Evolutionary conservation across 2,113 vertebrate species (phyloP).

Genomic region (Festucalex cinctus): DNA sequence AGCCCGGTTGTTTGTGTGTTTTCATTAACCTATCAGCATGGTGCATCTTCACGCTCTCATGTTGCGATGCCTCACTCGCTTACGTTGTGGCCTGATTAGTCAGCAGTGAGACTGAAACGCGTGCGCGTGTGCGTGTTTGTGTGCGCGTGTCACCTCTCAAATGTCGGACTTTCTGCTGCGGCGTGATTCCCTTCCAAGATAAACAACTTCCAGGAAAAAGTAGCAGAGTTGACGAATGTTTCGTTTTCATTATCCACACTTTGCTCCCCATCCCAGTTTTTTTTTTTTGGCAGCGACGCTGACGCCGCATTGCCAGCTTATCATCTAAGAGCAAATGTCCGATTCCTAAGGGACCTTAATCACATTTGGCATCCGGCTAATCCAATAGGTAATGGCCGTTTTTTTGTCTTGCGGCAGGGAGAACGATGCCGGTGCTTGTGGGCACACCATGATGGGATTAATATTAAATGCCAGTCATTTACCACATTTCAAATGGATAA

Average conservation of each 20-base stretch:
- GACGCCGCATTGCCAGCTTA: slow-evolving; percentile 31
- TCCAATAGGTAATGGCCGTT: slow-evolving; percentile 48
- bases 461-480: slow-evolving; percentile 46
- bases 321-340: slow-evolving; percentile 46
- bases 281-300: slow-evolving; percentile 24
- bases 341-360: slow-evolving; percentile 49
- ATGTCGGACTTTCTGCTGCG: slow-evolving; percentile 8
- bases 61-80: slow-evolving; percentile 40
- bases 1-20: slow-evolving; percentile 38
- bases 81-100: slow-evolving; percentile 52
- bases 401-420: slow-evolving; percentile 42
- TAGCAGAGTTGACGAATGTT: slow-evolving; percentile 28
- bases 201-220: slow-evolving; percentile 20
- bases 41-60: slow-evolving; percentile 47
- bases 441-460: slow-evolving; percentile 46
- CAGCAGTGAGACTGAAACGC: slow-evolving; percentile 35
- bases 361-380: slow-evolving; percentile 52
- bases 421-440: slow-evolving; percentile 29
- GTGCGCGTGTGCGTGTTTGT: slow-evolving; percentile 27
- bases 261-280: slow-evolving; percentile 9
- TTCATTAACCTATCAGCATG: slow-evolving; percentile 56
- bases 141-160: slow-evolving; percentile 28
- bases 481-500: slow-evolving; percentile 33
- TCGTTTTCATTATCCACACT: slow-evolving; percentile 26
- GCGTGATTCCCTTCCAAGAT: slow-evolving; percentile 14